phyloP scores from a whole-genome alignment of 2,888 invertebrate genomes.

The Heteromurus nitidus region DNA sequence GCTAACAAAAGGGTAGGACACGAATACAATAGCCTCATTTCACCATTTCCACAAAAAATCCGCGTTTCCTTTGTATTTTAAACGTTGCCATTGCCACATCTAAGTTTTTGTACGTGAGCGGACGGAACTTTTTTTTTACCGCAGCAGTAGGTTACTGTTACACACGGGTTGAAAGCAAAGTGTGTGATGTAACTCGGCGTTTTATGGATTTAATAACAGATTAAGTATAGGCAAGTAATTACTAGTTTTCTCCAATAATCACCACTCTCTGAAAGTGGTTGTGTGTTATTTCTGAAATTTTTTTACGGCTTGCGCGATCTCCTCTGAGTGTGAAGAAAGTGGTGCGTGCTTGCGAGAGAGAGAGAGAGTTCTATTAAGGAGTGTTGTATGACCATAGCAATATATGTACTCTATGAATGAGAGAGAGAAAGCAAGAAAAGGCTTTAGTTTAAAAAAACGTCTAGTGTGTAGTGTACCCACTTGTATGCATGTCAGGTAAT shows the following conservation, averaged over 20 bases:
- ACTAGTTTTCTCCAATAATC: slow-evolving; percentile 57
- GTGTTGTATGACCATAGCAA: slow-evolving; percentile 30
- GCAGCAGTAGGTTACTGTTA: slow-evolving; percentile 41
- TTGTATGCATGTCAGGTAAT: no score
- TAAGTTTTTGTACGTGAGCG: neutral
- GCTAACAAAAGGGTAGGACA: no score
- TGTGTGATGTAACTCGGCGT: slow-evolving; percentile 55
- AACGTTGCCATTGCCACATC: neutral
- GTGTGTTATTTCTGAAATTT: slow-evolving; percentile 30
- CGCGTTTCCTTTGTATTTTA: neutral
- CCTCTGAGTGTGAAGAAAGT: slow-evolving; percentile 42
- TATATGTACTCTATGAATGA: no score
- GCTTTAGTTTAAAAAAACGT: no score
- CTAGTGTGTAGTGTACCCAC: no score
- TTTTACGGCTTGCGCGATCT: neutral
- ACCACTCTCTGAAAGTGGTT: slow-evolving; percentile 34
- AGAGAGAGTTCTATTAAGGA: slow-evolving; percentile 33
- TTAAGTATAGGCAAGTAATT: slow-evolving; percentile 60
- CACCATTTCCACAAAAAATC: neutral
- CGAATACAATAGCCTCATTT: no score
- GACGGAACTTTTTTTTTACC: neutral
- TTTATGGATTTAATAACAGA: slow-evolving; percentile 62
- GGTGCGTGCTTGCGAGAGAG: slow-evolving; percentile 38
- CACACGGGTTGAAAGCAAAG: slow-evolving; percentile 38
- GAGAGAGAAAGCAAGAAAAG: neutral